Percentiles rank a stretch among this genome's conserved stretches.
phyloP scores from a whole-genome alignment of 1,140 invertebrate species.

The Chymomyza costata region DNA sequence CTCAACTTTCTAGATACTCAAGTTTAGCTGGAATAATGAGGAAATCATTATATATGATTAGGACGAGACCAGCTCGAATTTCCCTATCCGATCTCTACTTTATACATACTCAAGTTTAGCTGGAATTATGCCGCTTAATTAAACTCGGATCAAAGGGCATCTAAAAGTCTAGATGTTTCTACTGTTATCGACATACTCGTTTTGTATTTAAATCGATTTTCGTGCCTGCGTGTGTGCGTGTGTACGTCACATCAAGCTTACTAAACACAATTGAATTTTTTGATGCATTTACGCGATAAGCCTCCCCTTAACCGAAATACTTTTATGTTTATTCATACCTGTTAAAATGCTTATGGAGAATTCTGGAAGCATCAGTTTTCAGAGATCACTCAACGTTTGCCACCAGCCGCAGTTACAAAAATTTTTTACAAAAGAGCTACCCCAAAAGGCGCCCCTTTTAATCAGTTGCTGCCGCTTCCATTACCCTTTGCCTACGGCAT shows the following conservation, averaged over 20 bases:
- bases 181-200: slow-evolving; percentile 2
- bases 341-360: slow-evolving; percentile 12
- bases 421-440: too few species aligned
- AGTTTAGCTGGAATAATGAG: too few species aligned
- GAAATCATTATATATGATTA: too few species aligned
- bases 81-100: too few species aligned
- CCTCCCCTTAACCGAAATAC: slow-evolving; percentile 37
- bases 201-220: slow-evolving; percentile 44
- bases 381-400: slow-evolving; percentile 12
- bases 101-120: too few species aligned
- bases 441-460: slow-evolving; percentile 23
- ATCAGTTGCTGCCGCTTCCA: too few species aligned
- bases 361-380: background rate
- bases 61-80: too few species aligned
- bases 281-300: slow-evolving; percentile 60
- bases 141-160: slow-evolving; percentile 26
- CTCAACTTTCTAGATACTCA: too few species aligned
- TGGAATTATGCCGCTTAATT: slow-evolving; percentile 13
- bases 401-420: too few species aligned
- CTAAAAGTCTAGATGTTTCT: slow-evolving; percentile 5
- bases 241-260: slow-evolving; percentile 12
- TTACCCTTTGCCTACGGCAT: too few species aligned
- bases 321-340: slow-evolving; percentile 68
- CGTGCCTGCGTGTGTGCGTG: slow-evolving; percentile 6
- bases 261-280: slow-evolving; percentile 66